A percentile compares a stretch with the other conserved stretches of the same genome.
Conservation (phyloP, 2,113 vertebrate species). For the Columba livia region DNA sequence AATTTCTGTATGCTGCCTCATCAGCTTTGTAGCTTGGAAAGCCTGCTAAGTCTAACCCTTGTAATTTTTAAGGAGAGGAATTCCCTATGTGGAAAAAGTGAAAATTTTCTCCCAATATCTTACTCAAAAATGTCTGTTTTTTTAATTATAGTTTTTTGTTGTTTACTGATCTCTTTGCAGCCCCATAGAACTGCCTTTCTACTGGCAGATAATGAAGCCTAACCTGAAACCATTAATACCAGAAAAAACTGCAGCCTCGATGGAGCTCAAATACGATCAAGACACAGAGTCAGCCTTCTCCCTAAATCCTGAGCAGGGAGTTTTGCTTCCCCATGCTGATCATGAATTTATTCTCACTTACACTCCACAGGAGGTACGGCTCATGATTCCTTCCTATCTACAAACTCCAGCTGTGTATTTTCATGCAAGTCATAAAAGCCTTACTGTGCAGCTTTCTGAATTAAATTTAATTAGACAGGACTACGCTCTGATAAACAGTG, state of each 20-base stretch:
- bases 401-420: conserved; percentile 34
- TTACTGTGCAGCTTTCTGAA: conserved; percentile 25
- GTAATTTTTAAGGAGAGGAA: background rate
- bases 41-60: background rate
- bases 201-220: conserved; percentile 88
- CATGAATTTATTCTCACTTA: conserved; percentile 85
- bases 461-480: conserved; percentile 23
- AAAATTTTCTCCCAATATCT: background rate
- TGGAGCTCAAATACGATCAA: conserved; percentile 57
- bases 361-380: conserved; percentile 82
- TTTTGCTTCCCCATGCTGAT: conserved; percentile 77
- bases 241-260: conserved; percentile 45
- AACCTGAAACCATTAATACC: conserved; percentile 73
- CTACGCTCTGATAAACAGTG: conserved; percentile 6
- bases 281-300: conserved; percentile 81
- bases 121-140: background rate
- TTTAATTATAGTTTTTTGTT: background rate
- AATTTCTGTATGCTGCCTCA: background rate
- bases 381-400: conserved; percentile 6
- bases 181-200: conserved; percentile 87
- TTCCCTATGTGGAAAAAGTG: background rate
- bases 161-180: conserved; percentile 66
- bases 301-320: conserved; percentile 77
- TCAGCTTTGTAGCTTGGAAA: background rate
- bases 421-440: conserved; percentile 31